Conservation (phyloP, 2,797 vertebrate genomes). For the Cuculus canorus region DNA sequence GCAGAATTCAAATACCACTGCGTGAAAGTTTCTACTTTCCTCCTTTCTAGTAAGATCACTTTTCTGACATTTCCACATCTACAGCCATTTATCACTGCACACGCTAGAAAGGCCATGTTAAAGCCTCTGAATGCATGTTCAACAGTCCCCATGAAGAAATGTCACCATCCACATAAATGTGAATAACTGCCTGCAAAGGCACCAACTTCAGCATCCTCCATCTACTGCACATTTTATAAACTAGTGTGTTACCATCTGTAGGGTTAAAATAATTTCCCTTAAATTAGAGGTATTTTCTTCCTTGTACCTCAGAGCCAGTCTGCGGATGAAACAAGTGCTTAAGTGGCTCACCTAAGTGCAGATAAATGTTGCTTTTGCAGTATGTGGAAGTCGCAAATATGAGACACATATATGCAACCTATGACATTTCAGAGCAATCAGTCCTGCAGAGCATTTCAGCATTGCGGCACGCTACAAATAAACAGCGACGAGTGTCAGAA, state of each 20-base stretch:
- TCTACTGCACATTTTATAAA: background rate
- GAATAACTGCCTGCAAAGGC: background rate
- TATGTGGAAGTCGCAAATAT: background rate
- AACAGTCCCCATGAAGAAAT: background rate
- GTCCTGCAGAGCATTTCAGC: background rate
- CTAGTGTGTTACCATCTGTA: background rate
- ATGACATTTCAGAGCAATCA: background rate
- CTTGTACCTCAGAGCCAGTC: background rate
- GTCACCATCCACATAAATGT: background rate
- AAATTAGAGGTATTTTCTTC: background rate
- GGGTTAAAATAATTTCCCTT: background rate
- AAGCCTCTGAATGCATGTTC: background rate
- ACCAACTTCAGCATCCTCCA: background rate
- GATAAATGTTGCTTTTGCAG: background rate
- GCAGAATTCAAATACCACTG: background rate
- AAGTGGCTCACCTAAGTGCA: background rate
- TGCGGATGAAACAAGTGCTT: background rate
- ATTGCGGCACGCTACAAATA: background rate
- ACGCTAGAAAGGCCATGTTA: background rate
- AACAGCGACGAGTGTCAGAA: background rate
- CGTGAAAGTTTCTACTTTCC: background rate
- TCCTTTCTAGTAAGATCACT: background rate
- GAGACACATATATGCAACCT: background rate
- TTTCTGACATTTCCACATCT: conserved; percentile 8
- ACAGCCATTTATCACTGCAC: background rate